Percentiles rank a stretch among this genome's conserved stretches.
Evolutionary conservation across 2,888 invertebrate species (phyloP).

Genomic region (Hedya salicella): DNA sequence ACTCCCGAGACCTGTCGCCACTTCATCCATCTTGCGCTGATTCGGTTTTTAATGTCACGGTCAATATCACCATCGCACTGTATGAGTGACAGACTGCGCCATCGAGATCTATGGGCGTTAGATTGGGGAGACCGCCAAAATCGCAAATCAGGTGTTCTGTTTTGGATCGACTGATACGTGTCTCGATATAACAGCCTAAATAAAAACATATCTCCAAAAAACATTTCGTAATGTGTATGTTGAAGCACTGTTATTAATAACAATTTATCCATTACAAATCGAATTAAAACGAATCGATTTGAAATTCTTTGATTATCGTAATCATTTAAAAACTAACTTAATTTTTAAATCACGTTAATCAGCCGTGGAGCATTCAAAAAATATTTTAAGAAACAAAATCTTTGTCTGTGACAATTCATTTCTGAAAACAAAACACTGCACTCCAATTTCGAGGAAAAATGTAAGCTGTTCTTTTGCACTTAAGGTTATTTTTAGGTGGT

Average conservation of each 20-base stretch:
- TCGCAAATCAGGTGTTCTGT: too few species aligned
- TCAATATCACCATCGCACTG: too few species aligned
- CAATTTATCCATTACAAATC: not conserved
- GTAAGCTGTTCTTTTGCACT: not conserved
- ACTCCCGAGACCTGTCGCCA: too few species aligned
- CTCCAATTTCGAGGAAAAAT: not conserved
- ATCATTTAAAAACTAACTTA: not conserved
- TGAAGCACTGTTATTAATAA: not conserved
- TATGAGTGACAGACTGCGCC: too few species aligned
- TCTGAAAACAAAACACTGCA: not conserved
- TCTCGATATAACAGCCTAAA: too few species aligned
- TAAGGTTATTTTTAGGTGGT: not conserved
- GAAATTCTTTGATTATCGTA: not conserved
- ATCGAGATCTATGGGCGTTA: too few species aligned
- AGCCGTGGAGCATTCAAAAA: slow-evolving; percentile 2
- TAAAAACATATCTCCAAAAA: too few species aligned
- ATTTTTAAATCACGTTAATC: slow-evolving; percentile 2
- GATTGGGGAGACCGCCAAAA: too few species aligned
- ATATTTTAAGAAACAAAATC: slow-evolving; percentile 10
- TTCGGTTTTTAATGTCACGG: too few species aligned
- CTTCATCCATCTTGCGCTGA: too few species aligned
- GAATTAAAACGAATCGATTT: not conserved
- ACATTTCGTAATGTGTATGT: not conserved
- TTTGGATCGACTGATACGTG: too few species aligned
- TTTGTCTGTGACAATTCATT: slow-evolving; percentile 2